These are phyloP conservation scores for Cossypha heuglini DNA, from an alignment of 2,797 vertebrate genomes.

Conservation along the genomic window DNA sequence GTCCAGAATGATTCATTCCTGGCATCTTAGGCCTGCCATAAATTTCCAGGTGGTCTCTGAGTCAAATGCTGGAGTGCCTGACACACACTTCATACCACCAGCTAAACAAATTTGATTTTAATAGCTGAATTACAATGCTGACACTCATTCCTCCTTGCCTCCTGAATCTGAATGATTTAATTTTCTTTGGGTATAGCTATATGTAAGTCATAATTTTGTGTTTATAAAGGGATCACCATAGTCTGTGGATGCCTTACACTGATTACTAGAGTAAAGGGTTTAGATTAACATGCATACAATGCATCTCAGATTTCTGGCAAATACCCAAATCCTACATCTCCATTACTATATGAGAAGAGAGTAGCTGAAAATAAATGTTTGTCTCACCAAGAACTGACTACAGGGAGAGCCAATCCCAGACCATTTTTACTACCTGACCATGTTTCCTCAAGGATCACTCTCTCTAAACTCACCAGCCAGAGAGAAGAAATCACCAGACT, in stretches of 20 bases:
- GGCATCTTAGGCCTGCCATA: not conserved
- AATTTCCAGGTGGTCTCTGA: not conserved
- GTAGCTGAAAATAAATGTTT: not conserved
- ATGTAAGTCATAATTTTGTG: not conserved
- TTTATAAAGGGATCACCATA: not conserved
- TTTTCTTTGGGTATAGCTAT: not conserved
- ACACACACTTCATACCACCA: not conserved
- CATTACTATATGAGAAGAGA: not conserved
- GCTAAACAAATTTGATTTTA: conserved; percentile 2
- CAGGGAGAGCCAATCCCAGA: not conserved
- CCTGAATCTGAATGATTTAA: not conserved
- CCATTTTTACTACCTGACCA: not conserved
- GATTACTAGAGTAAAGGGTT: not conserved
- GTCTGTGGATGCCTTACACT: not conserved
- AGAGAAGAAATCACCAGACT: not conserved
- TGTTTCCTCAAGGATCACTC: not conserved
- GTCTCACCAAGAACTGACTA: not conserved
- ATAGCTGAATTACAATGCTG: not conserved
- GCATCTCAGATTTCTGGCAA: not conserved
- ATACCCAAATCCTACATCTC: not conserved
- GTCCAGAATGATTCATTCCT: not conserved
- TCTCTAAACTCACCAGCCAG: not conserved
- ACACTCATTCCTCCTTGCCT: not conserved
- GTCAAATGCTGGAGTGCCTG: not conserved
- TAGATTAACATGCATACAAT: not conserved